Base-by-base conservation (phyloP, 2,888 invertebrate genomes). In the Selenia dentaria region DNA sequence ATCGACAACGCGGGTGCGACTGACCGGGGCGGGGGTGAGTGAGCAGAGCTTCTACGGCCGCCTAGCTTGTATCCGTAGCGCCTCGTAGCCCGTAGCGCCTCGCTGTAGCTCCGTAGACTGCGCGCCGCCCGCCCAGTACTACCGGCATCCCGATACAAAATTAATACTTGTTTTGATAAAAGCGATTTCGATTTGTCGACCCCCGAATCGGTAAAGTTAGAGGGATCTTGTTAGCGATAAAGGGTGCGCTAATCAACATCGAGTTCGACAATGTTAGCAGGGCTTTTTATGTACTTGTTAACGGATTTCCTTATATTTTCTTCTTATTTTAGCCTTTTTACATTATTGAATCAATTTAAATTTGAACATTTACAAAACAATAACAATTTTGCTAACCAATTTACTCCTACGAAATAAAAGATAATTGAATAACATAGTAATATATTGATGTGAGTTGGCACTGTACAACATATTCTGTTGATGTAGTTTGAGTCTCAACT, bases 151-250 rank as follows among this genome's bases (percentile, higher is more conserved):
- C 85, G 85, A 88, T 87, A 87, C 87, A 86, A 86, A 87, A 88
- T 89, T 89, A 89, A 89, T 89, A 89, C 89, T 88, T 88, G 85
- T 88, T 88, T 88, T 84, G 82, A 83, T 83, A 85, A 87, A 86
- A 88, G 83, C 85, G 83, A 87, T 87, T 88, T 85, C 88, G 89
- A 88, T 89, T 90, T 88, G 88, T 88, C 81, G 85, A 81, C 77
- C 79, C 74, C 74, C 72, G 76, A 84, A 87, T 88, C 80, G 83
- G 73, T 68, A 88, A 89, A 88, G 87, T 88, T 88, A 78, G 82
- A 74, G 65, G 74, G 76, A 85, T 85, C 87, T 86, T 86, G 84
- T 85, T 87, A 87, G 73, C 83, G 85, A 86, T 87, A 86, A 86
- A 87, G 85, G 84, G 79, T 82, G 80, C 67, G 64, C 74, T 82